Evolutionary conservation across 2,888 invertebrate genomes (phyloP).

Genomic region (Phytoseiulus persimilis): DNA sequence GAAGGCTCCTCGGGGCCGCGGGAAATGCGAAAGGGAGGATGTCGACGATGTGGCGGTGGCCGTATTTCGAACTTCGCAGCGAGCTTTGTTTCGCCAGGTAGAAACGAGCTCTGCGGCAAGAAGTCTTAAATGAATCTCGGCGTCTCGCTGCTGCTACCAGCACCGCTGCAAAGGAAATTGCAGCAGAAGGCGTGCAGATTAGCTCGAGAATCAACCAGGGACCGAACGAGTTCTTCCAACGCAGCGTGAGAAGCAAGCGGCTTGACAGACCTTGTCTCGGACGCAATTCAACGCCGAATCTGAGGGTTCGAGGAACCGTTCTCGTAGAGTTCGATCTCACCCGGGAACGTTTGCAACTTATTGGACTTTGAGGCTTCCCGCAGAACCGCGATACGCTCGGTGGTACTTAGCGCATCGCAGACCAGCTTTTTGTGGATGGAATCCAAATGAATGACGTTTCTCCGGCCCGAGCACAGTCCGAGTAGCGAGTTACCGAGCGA

Average conservation of each 20-base stretch:
- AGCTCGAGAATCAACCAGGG: not conserved
- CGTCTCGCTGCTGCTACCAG: not conserved
- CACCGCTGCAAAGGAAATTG: not conserved
- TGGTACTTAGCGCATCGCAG: not conserved
- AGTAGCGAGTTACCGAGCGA: not conserved
- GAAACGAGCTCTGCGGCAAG: not conserved
- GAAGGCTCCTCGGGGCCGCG: not conserved
- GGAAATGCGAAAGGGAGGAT: not conserved
- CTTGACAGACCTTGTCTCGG: not conserved
- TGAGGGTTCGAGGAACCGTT: too few species aligned
- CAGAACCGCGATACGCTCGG: not conserved
- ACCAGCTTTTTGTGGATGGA: not conserved
- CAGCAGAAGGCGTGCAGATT: slow-evolving; percentile 5
- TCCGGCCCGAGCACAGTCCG: not conserved
- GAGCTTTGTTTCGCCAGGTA: slow-evolving; percentile 5
- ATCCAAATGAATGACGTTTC: not conserved
- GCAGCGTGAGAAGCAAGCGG: not conserved
- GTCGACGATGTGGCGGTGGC: not conserved
- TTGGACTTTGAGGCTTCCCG: not conserved
- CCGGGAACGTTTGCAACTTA: not conserved
- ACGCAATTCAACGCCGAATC: too few species aligned
- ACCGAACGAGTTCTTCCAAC: not conserved
- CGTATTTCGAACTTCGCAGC: not conserved
- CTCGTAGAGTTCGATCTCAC: too few species aligned
- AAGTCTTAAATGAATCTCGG: not conserved